Base-by-base conservation (phyloP, 1,140 invertebrate genomes). In the Sweltsa coloradensis region DNA sequence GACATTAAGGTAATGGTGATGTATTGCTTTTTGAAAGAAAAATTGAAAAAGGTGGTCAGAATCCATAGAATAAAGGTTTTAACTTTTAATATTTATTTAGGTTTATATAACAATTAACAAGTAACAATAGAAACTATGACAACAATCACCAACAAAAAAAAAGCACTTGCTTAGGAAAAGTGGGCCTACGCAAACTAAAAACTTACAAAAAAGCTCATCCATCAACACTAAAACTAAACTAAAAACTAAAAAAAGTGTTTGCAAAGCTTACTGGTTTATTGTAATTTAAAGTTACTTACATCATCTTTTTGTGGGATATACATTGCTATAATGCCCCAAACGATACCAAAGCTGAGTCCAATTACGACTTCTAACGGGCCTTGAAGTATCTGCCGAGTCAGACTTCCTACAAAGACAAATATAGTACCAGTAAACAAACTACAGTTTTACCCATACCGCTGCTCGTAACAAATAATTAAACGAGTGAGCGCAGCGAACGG, bases 261-360 rank as follows among this genome's bases (percentile, higher is more conserved):
- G 29, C 29, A 31, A 9, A 31, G 9, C 9, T n/a, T 31, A 31
- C 9, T n/a, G n/a, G 9, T 31, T 11, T n/a, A 14, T n/a, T 31
- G 29, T 11, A 14, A 31, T 9, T 24, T 14, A 25, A 6, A 14
- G 14, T 6, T 50, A 70, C 70, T 72, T 55, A 72, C 70, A 53
- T 89, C 84, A 44, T 79, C 76, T 55, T 77, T 78, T 62, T 87
- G 82, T 3, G 83, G 85, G 34, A 85, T 68, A 47, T 78, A 84
- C 57, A 79, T 81, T 1, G 81, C 70, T 6, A 89, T 56, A 29
- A 76, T 70, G 3, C 85, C 86, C 76, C 84, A 86, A 4, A 83
- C 36, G 2, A 85, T 60, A 9, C 86, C 86, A 54, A 84, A 85
- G 4, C 70, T 74, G 25, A 90, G 69, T 2, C 85, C 86, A 23